A percentile compares a stretch with the other conserved stretches of the same genome.
phyloP scores from a whole-genome alignment of 2,113 vertebrate species.

The Illadopsis cleaveri region DNA sequence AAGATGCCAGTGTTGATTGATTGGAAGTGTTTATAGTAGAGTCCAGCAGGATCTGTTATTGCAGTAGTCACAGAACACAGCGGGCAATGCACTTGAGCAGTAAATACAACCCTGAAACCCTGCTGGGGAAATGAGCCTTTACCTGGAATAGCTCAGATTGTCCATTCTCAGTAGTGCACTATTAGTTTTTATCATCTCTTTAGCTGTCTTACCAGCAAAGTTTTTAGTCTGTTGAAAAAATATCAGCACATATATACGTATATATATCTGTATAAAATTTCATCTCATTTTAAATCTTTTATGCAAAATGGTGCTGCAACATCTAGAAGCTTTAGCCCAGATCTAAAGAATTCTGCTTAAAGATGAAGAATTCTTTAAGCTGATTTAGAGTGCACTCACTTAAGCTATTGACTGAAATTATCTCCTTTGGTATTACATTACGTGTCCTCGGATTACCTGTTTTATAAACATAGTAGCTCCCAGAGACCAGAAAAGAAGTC shows the following conservation, averaged over 20 bases:
- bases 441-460: background rate
- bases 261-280: background rate
- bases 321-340: background rate
- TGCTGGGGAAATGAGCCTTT: background rate
- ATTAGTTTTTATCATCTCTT: background rate
- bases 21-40: background rate
- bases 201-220: background rate
- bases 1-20: background rate
- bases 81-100: background rate
- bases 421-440: background rate
- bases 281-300: background rate
- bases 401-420: background rate
- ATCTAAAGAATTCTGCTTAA: background rate
- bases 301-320: background rate
- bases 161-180: background rate
- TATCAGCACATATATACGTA: background rate
- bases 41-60: slow-evolving; percentile 22
- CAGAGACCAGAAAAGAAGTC: background rate
- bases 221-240: background rate
- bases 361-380: background rate
- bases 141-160: background rate
- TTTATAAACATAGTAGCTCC: background rate
- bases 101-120: slow-evolving; percentile 1
- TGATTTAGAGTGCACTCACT: background rate
- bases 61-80: background rate